Evolutionary conservation across 1,140 invertebrate genomes (phyloP).

Genomic region (Drosophila willistoni): DNA sequence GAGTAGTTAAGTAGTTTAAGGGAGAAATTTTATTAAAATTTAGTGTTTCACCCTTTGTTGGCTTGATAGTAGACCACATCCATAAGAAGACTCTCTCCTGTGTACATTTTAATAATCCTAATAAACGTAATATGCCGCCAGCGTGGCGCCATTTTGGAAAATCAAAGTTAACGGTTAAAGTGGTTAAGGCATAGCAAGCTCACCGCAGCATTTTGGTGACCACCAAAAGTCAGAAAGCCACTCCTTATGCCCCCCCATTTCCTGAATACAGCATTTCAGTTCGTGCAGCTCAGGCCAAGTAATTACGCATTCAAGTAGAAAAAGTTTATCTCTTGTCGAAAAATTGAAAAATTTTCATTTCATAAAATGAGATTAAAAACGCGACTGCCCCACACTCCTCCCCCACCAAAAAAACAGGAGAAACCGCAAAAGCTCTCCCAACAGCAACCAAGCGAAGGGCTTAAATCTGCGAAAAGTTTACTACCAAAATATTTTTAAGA

Average conservation of each 20-base stretch:
- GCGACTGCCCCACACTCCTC: conserved; percentile 25
- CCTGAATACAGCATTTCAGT: conserved; percentile 45
- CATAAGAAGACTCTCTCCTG: conserved; percentile 42
- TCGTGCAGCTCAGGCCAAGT: conserved; percentile 44
- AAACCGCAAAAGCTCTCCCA: conserved; percentile 61
- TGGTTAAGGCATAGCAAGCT: conserved; percentile 29
- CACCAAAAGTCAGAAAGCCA: conserved; percentile 57
- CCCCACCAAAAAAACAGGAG: neutral
- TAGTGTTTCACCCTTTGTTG: conserved; percentile 7
- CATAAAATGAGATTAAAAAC: conserved; percentile 81
- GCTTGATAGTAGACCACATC: conserved; percentile 53
- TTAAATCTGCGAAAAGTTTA: conserved; percentile 74
- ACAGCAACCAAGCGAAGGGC: conserved; percentile 52
- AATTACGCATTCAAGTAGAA: conserved; percentile 81
- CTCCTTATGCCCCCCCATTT: conserved; percentile 34
- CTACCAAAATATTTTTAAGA: conserved; percentile 77
- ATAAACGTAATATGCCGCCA: conserved; percentile 63
- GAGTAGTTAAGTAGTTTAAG: neutral
- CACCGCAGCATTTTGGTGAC: conserved; percentile 37
- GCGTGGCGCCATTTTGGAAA: conserved; percentile 68
- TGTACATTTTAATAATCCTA: conserved; percentile 72
- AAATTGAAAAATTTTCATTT: conserved; percentile 80
- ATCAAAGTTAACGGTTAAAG: conserved; percentile 69
- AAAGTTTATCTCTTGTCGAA: conserved; percentile 80
- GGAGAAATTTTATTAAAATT: neutral